Evolutionary conservation across 2,113 vertebrate genomes (phyloP).

Genomic region (Symphodus melops): DNA sequence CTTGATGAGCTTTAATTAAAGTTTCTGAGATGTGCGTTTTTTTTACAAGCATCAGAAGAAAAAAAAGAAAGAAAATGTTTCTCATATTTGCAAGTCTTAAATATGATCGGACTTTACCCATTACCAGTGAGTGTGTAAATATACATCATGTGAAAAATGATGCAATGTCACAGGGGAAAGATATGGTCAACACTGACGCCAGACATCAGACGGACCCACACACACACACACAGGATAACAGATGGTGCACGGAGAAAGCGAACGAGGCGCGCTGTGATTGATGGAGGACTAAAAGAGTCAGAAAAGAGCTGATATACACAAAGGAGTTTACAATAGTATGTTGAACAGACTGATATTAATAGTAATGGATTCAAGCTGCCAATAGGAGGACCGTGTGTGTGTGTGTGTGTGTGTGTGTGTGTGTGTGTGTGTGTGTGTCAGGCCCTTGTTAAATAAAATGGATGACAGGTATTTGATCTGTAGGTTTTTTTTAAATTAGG

Average conservation of each 20-base stretch:
- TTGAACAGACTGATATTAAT: constrained; percentile 9
- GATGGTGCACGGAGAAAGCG: background rate
- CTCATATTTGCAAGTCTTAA: background rate
- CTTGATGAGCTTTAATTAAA: background rate
- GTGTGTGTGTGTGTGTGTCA: no score
- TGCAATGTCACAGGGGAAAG: constrained; percentile 67
- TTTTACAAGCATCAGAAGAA: background rate
- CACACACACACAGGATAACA: background rate
- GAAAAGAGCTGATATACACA: background rate
- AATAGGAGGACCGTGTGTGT: background rate
- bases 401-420: no score
- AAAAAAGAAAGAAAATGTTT: background rate
- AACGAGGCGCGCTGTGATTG: background rate
- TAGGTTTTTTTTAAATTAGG: no score
- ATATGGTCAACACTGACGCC: constrained; percentile 67
- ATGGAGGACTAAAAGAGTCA: background rate
- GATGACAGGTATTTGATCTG: no score
- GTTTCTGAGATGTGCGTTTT: no score
- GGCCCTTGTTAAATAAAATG: no score
- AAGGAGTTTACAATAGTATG: background rate
- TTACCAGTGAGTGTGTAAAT: constrained; percentile 19
- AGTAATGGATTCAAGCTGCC: constrained; percentile 13
- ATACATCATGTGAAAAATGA: constrained; percentile 51
- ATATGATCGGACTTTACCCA: background rate
- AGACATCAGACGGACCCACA: constrained; percentile 60